Evolutionary conservation across 2,888 invertebrate species (phyloP).

Genomic region (Teinopalpus imperialis): DNA sequence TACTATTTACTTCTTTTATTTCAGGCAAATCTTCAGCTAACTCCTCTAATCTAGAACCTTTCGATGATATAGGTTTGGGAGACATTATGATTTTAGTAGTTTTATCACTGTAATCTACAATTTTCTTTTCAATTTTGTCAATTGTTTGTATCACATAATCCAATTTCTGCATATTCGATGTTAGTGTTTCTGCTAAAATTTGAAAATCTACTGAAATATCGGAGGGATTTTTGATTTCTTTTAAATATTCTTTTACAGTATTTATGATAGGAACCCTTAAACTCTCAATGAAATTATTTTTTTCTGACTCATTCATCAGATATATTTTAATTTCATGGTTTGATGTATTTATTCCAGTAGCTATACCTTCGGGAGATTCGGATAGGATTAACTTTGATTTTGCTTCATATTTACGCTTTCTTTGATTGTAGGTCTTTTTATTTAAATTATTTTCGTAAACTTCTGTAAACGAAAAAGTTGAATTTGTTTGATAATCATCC

Average conservation of each 20-base stretch:
- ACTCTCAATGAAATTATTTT: conserved; percentile 53
- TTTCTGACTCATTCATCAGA: conserved; percentile 66
- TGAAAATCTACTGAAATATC: conserved; percentile 41
- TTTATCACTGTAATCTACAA: conserved; percentile 35
- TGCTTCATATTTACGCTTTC: conserved; percentile 35
- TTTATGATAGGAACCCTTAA: conserved; percentile 58
- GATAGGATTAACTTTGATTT: conserved; percentile 47
- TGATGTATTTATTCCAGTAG: conserved; percentile 47
- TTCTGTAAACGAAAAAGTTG: conserved; percentile 61
- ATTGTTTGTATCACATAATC: conserved; percentile 55
- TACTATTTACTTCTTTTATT: conserved; percentile 42
- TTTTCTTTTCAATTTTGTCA: conserved; percentile 51
- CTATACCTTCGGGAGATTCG: conserved; percentile 64
- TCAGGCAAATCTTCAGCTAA: conserved; percentile 51
- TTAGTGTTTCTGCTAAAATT: conserved; percentile 39
- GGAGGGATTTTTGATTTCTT: conserved; percentile 42
- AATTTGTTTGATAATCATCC: conserved; percentile 62
- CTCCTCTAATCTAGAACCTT: conserved; percentile 56
- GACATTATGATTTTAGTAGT: conserved; percentile 30
- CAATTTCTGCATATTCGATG: conserved; percentile 47
- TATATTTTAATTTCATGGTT: conserved; percentile 65
- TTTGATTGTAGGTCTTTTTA: conserved; percentile 37
- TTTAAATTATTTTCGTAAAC: conserved; percentile 50
- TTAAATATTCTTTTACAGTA: conserved; percentile 56
- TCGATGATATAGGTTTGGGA: conserved; percentile 28